Base-by-base conservation (phyloP, 1,140 invertebrate species). In the Acromyrmex echinatior region DNA sequence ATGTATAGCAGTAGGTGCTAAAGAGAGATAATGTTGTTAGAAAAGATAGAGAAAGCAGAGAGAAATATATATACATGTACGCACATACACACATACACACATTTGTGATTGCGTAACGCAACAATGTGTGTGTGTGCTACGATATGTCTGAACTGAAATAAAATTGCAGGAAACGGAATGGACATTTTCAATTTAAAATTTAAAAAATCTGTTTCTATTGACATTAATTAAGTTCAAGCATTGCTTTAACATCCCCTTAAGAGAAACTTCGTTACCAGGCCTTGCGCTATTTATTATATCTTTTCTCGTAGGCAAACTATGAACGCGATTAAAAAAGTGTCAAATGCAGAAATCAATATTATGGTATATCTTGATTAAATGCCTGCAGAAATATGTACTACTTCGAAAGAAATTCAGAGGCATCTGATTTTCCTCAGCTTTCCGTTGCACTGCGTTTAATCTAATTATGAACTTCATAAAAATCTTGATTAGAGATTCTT, bases 221-320 rank as follows among this genome's bases (percentile, higher is more conserved):
- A 45, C 39, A 45, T 0, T 9, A 2, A 45, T 45, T 7, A 45
- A 45, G 39, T 45, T 45, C 39, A 10, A 10, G 9, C 10, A 12
- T 45, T 10, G 39, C 10, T 45, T n/a, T 4, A 31, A 31, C 31
- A 7, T 56, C 18, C 6, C 18, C 53, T 56, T 56, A 56, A 4
- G n/a, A 63, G 9, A 28, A 14, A 62, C n/a, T 16, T 63, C 21
- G 5, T 45, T 62, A 39, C 3, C 5, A 45, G 53, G 10, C 49
- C 0, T n/a, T 31, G 39, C 31, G 2, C n/a, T 35, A 35, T 35
- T 6, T 25, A n/a, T 63, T 53, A 6, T 3, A 18, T 56, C 58
- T 63, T 63, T 28, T 86, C 70, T 73, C n/a, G 45, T 16, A 85
- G 86, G 28, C 62, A 78, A 39, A 53, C 5, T 14, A 6, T 16